Percentiles rank a stretch among this genome's conserved stretches.
Evolutionary conservation across 53 echinoderm and acorn worm genomes (phyloP).

Genomic region (Echinarachnius parma): DNA sequence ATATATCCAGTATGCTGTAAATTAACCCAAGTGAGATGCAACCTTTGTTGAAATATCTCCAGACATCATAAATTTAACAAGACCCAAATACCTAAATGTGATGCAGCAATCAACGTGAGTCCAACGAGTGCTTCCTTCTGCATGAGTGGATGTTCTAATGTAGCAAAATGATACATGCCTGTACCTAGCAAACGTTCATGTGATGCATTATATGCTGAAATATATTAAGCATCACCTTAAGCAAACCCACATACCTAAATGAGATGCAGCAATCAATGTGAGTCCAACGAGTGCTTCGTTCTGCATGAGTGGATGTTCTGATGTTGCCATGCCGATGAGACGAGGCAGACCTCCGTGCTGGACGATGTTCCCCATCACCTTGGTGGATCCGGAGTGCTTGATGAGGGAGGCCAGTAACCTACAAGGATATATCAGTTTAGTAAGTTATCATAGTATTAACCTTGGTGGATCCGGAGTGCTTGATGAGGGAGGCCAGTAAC

Average conservation of each 20-base stretch:
- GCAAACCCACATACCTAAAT: slow-evolving; percentile 82
- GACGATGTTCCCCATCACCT: slow-evolving; percentile 87
- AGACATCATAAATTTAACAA: too few species aligned
- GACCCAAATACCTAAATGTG: slow-evolving; percentile 88
- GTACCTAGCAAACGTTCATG: too few species aligned
- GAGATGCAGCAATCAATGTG: slow-evolving; percentile 80
- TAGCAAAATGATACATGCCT: too few species aligned
- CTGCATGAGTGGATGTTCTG: slow-evolving; percentile 93
- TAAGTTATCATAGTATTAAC: too few species aligned
- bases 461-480: slow-evolving; percentile 83
- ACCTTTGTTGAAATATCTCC: too few species aligned
- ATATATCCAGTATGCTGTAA: too few species aligned
- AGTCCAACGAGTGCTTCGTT: slow-evolving; percentile 92
- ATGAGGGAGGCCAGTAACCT: slow-evolving; percentile 87
- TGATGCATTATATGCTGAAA: too few species aligned
- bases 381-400: slow-evolving; percentile 86
- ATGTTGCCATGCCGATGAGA: slow-evolving; percentile 91
- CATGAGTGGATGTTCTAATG: slow-evolving; percentile 89
- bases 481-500: slow-evolving; percentile 82
- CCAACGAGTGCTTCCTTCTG: slow-evolving; percentile 96
- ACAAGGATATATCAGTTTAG: too few species aligned
- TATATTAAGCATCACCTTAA: too few species aligned
- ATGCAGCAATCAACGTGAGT: slow-evolving; percentile 79
- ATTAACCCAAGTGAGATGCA: slow-evolving; percentile 83
- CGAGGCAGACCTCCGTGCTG: slow-evolving; percentile 71